Percentiles rank a stretch among this genome's conserved stretches.
These are phyloP conservation scores for Lasioglossum morio DNA, from an alignment of 2,888 invertebrate genomes.

Conservation along the genomic window DNA sequence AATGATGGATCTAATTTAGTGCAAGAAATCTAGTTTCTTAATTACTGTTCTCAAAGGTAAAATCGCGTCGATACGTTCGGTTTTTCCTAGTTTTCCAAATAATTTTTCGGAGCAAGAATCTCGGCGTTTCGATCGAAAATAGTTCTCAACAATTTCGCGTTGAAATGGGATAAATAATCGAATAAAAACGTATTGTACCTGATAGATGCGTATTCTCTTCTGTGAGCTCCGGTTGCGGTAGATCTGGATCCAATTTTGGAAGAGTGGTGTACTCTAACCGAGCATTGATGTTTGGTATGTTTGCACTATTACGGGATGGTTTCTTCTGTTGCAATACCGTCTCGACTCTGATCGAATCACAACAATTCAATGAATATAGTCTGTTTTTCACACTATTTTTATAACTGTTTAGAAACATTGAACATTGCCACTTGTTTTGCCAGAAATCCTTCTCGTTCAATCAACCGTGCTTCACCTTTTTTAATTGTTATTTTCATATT, in stretches of 20 bases:
- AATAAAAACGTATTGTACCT: constrained; percentile 63
- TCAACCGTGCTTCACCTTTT: neutral
- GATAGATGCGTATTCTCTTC: constrained; percentile 75
- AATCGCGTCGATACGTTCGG: neutral
- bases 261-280: constrained; percentile 85
- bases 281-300: constrained; percentile 82
- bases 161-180: neutral
- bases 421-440: neutral
- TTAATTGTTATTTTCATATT: neutral
- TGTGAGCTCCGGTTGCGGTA: constrained; percentile 77
- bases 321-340: constrained; percentile 83
- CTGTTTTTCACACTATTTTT: neutral
- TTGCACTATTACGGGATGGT: constrained; percentile 77
- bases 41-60: neutral
- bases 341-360: constrained; percentile 80
- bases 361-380: neutral
- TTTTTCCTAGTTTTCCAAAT: neutral
- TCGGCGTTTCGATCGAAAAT: neutral
- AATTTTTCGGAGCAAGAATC: neutral
- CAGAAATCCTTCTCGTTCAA: neutral
- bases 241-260: constrained; percentile 82
- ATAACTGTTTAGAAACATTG: neutral
- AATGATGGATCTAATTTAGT: neutral
- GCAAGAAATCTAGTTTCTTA: neutral
- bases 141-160: neutral